Conservation (phyloP, 2,888 invertebrate genomes). For the Deroplatys truncata region DNA sequence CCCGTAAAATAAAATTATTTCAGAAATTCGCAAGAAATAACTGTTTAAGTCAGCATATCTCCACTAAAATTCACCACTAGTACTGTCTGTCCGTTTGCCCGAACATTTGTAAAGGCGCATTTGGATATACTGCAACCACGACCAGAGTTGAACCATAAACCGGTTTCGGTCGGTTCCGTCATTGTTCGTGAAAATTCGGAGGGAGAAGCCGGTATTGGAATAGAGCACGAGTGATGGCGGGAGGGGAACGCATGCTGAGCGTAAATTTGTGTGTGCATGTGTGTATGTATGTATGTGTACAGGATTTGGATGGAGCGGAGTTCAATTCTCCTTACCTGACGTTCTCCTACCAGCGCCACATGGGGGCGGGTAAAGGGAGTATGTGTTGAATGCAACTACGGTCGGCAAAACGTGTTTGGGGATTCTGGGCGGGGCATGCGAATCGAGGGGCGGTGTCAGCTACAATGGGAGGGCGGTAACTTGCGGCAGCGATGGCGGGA, state of each 20-base stretch:
- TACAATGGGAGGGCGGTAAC: background rate
- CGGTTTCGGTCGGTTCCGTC: conserved; percentile 16
- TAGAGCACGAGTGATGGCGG: conserved; percentile 3
- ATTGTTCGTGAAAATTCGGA: background rate
- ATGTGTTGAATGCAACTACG: conserved; percentile 2
- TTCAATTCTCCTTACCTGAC: conserved; percentile 13
- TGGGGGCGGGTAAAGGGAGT: background rate
- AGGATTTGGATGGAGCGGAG: background rate
- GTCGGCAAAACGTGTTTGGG: background rate
- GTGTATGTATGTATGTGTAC: background rate
- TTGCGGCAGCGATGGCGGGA: conserved; percentile 3
- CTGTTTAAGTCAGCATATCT: background rate
- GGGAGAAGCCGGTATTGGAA: conserved; percentile 11
- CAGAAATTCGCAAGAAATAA: background rate
- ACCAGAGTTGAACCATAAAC: conserved; percentile 12
- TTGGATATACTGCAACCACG: conserved; percentile 16
- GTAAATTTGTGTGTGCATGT: background rate
- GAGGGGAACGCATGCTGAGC: background rate
- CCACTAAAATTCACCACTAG: background rate
- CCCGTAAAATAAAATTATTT: background rate
- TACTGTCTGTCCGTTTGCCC: conserved; percentile 5
- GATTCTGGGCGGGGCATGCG: background rate
- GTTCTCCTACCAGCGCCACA: background rate
- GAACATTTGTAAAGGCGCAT: conserved; percentile 21
- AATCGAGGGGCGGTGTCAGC: background rate